phyloP scores from a whole-genome alignment of 2,113 vertebrate genomes.

The Gymnorhina tibicen region DNA sequence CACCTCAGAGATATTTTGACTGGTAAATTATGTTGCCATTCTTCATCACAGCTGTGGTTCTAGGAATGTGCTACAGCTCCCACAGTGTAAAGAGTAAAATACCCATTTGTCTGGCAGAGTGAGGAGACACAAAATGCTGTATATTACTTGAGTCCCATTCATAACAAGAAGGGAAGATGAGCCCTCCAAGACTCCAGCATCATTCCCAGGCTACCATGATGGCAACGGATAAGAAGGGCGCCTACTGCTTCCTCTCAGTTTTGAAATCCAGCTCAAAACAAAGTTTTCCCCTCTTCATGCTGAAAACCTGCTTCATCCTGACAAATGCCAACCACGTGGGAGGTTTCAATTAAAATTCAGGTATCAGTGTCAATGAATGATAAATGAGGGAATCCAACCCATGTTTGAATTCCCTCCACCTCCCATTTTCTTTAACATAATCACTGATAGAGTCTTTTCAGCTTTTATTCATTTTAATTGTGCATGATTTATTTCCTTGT shows the following conservation, averaged over 20 bases:
- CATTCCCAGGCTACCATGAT: neutral
- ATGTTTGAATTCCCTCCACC: neutral
- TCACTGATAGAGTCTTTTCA: neutral
- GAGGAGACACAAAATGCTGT: neutral
- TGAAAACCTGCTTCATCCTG: neutral
- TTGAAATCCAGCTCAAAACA: neutral
- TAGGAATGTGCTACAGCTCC: neutral
- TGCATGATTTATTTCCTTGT: conserved; percentile 13
- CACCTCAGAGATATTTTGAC: neutral
- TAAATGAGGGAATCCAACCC: conserved; percentile 3
- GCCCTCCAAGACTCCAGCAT: neutral
- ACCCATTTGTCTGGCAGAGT: neutral
- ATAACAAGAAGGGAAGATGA: neutral
- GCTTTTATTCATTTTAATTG: conserved; percentile 45
- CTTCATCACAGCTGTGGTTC: neutral
- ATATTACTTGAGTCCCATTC: neutral
- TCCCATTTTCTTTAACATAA: neutral
- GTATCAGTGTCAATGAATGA: conserved; percentile 24
- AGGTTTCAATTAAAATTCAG: conserved; percentile 35
- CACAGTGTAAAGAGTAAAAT: neutral
- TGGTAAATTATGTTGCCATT: neutral
- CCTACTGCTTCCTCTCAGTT: neutral
- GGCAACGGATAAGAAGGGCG: neutral
- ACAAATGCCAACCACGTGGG: neutral
- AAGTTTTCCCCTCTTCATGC: neutral